These are phyloP conservation scores for Coptodon rendalli DNA, from an alignment of 2,113 vertebrate genomes.

Conservation along the genomic window DNA sequence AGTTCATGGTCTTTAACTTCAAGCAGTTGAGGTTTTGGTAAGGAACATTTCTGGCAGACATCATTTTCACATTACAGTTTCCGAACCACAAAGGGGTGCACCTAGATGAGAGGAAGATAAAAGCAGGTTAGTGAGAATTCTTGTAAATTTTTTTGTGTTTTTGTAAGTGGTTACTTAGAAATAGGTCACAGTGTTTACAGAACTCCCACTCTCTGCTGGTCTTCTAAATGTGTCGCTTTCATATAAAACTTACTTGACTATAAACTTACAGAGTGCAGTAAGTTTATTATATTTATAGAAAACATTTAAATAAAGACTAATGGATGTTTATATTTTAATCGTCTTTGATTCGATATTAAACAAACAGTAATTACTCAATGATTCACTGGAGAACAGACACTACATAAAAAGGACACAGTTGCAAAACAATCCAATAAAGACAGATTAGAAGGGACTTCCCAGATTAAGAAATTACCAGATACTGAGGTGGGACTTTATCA, in stretches of 20 bases:
- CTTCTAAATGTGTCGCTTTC: not conserved
- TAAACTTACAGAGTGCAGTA: not conserved
- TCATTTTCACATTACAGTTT: not conserved
- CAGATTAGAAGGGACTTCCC: not conserved
- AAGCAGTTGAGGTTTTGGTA: not conserved
- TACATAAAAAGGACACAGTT: not conserved
- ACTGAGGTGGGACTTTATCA: not conserved
- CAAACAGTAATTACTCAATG: not conserved
- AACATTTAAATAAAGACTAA: not conserved
- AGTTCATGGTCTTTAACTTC: not conserved
- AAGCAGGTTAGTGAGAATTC: not conserved
- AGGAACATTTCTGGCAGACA: not conserved
- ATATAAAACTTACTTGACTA: not conserved
- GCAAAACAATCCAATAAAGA: not conserved
- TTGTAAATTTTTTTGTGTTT: not conserved
- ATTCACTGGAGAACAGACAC: not conserved
- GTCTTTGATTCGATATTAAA: not conserved
- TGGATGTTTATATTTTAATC: not conserved
- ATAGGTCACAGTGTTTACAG: not conserved
- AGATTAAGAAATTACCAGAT: not conserved
- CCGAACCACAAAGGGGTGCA: not conserved
- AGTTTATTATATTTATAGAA: not conserved
- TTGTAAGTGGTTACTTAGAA: not conserved
- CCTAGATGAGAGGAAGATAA: not conserved
- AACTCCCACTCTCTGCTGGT: not conserved